Percentiles rank a stretch among this genome's conserved stretches.
Evolutionary conservation across 2,113 vertebrate species (phyloP).

Genomic region (Vombatus ursinus): DNA sequence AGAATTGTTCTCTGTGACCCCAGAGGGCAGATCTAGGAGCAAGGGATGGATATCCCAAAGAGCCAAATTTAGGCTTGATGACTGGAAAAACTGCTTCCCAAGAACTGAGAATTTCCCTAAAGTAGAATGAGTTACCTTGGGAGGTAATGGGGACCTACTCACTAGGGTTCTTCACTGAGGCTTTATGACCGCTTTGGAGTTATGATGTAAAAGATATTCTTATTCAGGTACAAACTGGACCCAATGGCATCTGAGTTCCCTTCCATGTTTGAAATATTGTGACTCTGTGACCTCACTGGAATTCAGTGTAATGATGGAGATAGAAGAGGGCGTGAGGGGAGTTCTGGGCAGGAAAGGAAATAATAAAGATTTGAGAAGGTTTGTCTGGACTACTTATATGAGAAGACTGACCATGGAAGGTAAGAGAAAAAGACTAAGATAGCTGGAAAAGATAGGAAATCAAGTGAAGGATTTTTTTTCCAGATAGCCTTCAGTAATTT

Average conservation of each 20-base stretch:
- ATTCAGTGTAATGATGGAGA: neutral
- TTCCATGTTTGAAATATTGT: neutral
- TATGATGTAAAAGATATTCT: neutral
- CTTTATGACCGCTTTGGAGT: neutral
- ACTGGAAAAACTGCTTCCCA: neutral
- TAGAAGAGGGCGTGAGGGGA: neutral
- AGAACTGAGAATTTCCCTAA: neutral
- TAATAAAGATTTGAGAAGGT: neutral
- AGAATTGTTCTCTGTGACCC: neutral
- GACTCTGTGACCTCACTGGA: neutral
- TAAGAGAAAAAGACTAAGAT: neutral
- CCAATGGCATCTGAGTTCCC: neutral
- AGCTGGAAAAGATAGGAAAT: neutral
- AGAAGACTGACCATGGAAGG: slow-evolving; percentile 7
- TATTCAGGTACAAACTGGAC: neutral
- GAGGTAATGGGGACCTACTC: neutral
- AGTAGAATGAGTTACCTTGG: neutral
- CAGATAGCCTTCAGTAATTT: neutral
- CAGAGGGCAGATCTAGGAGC: neutral
- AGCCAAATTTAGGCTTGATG: neutral
- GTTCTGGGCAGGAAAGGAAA: neutral
- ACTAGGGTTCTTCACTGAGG: neutral
- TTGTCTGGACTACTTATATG: neutral
- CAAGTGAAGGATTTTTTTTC: neutral
- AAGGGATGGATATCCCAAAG: neutral